Conservation (phyloP, 1,140 invertebrate genomes). For the Cotesia typhae region DNA sequence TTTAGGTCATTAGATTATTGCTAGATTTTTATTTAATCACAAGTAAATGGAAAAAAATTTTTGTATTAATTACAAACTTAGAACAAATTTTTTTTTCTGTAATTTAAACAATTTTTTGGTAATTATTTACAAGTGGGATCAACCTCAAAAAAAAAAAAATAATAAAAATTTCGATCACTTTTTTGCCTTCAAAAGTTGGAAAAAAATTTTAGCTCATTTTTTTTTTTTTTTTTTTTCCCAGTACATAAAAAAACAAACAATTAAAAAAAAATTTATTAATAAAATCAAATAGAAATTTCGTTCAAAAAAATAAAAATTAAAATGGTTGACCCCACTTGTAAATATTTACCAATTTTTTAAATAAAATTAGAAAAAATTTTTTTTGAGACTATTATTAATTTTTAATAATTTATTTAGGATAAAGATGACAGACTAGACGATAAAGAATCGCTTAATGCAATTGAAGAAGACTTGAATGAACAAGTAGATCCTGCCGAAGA, state of each 20-base stretch:
- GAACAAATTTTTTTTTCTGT: constrained; percentile 33
- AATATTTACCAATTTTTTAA: too few species aligned
- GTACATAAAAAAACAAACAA: too few species aligned
- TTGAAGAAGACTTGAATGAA: constrained; percentile 45
- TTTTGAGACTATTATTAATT: too few species aligned
- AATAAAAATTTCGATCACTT: too few species aligned
- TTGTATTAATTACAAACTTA: constrained; percentile 19
- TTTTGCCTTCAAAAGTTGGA: too few species aligned
- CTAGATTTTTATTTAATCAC: neutral
- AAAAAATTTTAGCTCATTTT: constrained; percentile 41
- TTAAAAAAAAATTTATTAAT: too few species aligned
- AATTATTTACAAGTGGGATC: neutral
- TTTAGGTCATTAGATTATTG: constrained; percentile 34
- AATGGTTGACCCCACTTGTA: too few species aligned
- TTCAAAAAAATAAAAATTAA: too few species aligned
- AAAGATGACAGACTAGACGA: constrained; percentile 68
- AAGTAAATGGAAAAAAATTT: neutral
- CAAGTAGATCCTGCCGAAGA: constrained; percentile 43
- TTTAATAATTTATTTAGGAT: constrained; percentile 51
- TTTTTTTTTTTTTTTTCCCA: too few species aligned
- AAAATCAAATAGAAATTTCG: too few species aligned
- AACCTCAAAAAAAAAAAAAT: too few species aligned
- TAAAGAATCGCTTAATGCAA: constrained; percentile 36
- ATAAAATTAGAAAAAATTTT: too few species aligned
- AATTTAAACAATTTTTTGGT: constrained; percentile 3